phyloP scores from a whole-genome alignment of 37 sponge, comb jelly and placozoan species.

The Theonella swinhoei region DNA sequence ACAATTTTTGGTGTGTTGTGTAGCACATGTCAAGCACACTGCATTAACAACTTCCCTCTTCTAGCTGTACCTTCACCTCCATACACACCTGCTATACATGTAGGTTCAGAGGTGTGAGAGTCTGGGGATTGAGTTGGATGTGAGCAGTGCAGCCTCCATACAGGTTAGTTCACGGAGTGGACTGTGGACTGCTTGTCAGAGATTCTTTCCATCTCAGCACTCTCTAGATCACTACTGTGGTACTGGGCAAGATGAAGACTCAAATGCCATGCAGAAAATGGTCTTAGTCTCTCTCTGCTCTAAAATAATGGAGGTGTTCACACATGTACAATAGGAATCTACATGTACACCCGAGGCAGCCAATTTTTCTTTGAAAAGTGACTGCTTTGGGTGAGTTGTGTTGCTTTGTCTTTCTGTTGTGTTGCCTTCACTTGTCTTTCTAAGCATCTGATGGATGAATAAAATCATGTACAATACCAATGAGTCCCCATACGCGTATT shows the following conservation, averaged over 20 bases:
- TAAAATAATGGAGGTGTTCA: conserved; percentile 72
- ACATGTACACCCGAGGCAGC: too few relatives aligned
- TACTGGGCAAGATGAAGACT: not conserved
- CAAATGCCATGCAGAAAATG: conserved; percentile 32
- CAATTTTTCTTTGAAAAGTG: too few relatives aligned
- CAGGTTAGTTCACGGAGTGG: conserved; percentile 15
- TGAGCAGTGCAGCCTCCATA: conserved; percentile 56
- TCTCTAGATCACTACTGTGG: conserved; percentile 31
- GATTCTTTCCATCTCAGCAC: too few relatives aligned
- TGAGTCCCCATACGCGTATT: too few relatives aligned
- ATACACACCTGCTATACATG: not conserved
- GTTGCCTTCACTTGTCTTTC: too few relatives aligned
- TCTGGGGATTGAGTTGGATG: conserved; percentile 52
- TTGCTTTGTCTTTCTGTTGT: too few relatives aligned
- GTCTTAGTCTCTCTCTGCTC: conserved; percentile 42
- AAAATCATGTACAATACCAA: not conserved
- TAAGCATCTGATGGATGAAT: too few relatives aligned
- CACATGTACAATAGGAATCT: not conserved
- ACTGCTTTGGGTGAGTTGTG: too few relatives aligned
- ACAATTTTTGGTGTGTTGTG: not conserved
- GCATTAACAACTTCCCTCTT: too few relatives aligned
- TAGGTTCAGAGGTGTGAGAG: conserved; percentile 16
- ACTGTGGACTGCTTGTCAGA: too few relatives aligned
- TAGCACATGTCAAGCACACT: too few relatives aligned
- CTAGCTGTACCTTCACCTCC: not conserved